Conservation (phyloP, 2,113 vertebrate genomes). For the Capricornis sumatraensis region DNA sequence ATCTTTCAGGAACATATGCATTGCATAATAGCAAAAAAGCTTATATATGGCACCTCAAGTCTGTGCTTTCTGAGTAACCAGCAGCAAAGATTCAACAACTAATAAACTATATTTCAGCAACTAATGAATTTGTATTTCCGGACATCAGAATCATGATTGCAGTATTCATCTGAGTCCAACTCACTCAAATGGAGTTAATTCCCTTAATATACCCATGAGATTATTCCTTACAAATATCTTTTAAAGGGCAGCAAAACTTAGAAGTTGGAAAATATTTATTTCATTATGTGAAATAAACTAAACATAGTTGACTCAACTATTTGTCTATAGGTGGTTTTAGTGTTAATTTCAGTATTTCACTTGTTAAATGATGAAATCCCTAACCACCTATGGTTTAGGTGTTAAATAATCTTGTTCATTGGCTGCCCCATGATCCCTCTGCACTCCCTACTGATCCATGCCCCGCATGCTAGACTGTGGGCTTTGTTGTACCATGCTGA, state of each 20-base stretch:
- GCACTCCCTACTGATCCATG: too few relatives aligned
- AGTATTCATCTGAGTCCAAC: neutral
- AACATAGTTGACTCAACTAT: neutral
- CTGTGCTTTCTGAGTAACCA: neutral
- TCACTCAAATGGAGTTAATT: neutral
- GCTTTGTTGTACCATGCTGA: neutral
- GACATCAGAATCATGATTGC: neutral
- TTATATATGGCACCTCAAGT: neutral
- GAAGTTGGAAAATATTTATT: neutral
- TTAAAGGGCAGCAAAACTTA: neutral
- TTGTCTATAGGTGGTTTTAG: neutral
- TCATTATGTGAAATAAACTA: neutral
- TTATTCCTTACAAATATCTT: neutral
- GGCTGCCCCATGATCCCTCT: neutral
- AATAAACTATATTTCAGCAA: neutral
- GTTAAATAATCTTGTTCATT: neutral
- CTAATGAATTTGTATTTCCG: neutral
- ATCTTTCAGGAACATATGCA: neutral
- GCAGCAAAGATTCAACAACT: neutral
- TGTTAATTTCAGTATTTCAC: neutral
- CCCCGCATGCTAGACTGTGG: neutral
- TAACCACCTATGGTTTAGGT: neutral
- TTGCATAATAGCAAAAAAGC: neutral
- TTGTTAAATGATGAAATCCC: neutral
- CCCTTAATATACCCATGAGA: neutral